A percentile compares a stretch with the other conserved stretches of the same genome.
Conservation (phyloP, 2,797 vertebrate genomes). For the Aphelocoma californica region DNA sequence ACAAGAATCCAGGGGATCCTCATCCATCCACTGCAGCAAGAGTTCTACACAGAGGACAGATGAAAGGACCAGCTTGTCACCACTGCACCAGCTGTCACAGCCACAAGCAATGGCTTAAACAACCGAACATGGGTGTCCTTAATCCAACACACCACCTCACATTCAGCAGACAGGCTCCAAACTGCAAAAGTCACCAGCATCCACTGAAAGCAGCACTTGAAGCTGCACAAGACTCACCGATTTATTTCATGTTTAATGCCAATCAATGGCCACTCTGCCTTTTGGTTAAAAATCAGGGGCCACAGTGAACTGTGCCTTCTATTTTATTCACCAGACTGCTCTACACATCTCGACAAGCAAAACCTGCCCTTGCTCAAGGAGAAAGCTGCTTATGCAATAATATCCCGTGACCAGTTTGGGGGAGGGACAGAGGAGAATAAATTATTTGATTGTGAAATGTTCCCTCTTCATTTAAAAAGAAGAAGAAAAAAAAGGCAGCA, state of each 20-base stretch:
- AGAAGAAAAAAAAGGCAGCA: background rate
- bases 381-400: conserved; percentile 47
- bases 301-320: background rate
- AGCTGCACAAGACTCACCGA: background rate
- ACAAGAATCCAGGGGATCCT: background rate
- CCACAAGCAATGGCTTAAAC: background rate
- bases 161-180: background rate
- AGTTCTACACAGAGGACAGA: background rate
- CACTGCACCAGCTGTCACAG: background rate
- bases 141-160: background rate
- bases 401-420: background rate
- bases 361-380: conserved; percentile 52
- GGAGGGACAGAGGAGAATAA: conserved; percentile 22
- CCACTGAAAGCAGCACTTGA: background rate
- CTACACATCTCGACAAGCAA: background rate
- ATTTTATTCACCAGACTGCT: background rate
- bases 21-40: background rate
- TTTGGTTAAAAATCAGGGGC: background rate
- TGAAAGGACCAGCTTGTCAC: background rate
- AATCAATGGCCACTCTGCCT: background rate
- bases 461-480: background rate
- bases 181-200: background rate
- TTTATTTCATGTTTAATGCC: background rate
- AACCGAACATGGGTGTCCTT: rapidly evolving
- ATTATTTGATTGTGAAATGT: conserved; percentile 37